Evolutionary conservation across 2,888 invertebrate genomes (phyloP), one percentile per base, ranked within the genome.

Genomic region (Eupithecia centaureata): DNA sequence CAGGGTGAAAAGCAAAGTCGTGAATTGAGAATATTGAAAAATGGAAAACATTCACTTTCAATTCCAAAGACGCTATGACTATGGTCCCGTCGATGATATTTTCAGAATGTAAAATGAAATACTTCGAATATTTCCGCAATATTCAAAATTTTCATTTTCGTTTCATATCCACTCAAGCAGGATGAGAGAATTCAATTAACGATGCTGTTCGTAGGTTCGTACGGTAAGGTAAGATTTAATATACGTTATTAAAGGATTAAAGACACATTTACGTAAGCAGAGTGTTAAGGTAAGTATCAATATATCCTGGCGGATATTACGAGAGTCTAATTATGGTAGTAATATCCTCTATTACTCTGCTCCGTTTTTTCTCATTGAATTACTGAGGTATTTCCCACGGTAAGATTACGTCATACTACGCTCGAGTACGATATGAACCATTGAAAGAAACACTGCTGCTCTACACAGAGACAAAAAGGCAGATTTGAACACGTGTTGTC

Each of bases 361-460:
- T 54, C 68, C 74, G 74, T 75, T 75, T 79, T 82, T 84, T 79
- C 79, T 80, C 68, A 71, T 83, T 61, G 71, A 77, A 81, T 84
- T 84, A 78, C 73, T 22, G 75, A 79, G 57, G 57, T 57, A 22
- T 57, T 89, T 91, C 91, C 89, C 89, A 91, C 89, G 87, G 81
- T 81, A 18, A 68, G 78, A 79, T 84, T 83, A 79, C 86, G 85
- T 89, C 90, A 88, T 83, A 79, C 82, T 83, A 79, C 82, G 82
- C 82, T 82, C 76, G 78, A 56, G 30, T 56, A 28, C 12, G 78
- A 79, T 82, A 84, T 82, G 84, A 82, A 79, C 79, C 85, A 86
- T 86, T 86, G 84, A 80, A 52, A 74, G 79, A 82, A 84, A 81
- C 77, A 81, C 74, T 79, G 79, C 77, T 42, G 8, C 22, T 79